phyloP scores from a whole-genome alignment of 2,797 vertebrate genomes.

The Tragopan temminckii region DNA sequence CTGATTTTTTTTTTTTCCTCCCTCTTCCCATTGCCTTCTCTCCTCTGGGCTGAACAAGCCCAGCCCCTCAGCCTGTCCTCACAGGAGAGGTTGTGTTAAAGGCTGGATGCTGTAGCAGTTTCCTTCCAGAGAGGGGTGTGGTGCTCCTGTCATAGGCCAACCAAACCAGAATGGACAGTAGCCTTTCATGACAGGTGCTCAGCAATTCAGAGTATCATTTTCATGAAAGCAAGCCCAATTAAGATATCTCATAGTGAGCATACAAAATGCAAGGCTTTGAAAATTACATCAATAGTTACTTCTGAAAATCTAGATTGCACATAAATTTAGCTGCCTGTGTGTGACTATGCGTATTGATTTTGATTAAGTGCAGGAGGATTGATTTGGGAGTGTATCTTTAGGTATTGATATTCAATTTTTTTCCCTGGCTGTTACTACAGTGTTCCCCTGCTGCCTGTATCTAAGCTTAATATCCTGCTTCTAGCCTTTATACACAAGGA shows the following conservation, averaged over 20 bases:
- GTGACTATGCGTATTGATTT: neutral
- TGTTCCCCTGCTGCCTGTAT: neutral
- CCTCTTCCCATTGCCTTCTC: neutral
- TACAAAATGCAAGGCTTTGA: neutral
- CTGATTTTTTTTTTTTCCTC: neutral
- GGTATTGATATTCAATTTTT: fast-evolving
- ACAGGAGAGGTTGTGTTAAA: too few species aligned
- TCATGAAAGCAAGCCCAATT: neutral
- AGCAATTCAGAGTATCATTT: neutral
- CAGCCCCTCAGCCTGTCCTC: neutral
- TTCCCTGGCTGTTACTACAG: neutral
- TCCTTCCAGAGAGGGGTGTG: neutral
- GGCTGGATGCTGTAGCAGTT: neutral
- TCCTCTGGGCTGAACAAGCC: neutral
- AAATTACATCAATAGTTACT: neutral
- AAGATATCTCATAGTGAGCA: neutral
- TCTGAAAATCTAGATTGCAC: neutral
- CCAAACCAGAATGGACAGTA: neutral
- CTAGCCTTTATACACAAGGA: neutral
- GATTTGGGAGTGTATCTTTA: neutral
- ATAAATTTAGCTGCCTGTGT: fast-evolving
- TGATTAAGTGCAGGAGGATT: neutral
- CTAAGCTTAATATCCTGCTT: neutral
- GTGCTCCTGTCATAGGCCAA: neutral
- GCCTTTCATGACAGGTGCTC: neutral